Base-by-base conservation (phyloP, 1,140 invertebrate genomes). In the Drosophila ficusphila region DNA sequence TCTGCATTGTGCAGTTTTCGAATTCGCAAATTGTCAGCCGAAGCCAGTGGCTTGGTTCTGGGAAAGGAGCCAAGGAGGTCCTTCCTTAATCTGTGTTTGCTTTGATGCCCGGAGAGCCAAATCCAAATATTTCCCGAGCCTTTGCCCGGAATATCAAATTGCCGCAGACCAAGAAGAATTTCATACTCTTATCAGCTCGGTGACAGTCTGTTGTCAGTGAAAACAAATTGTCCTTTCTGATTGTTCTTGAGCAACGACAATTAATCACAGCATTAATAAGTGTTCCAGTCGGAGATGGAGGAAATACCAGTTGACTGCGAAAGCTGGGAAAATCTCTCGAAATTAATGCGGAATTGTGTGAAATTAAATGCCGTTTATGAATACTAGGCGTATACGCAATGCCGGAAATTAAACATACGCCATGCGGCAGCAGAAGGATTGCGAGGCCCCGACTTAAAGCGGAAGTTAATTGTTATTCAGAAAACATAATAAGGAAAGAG, bases 361-460 rank as follows among this genome's bases (percentile, higher is more conserved):
- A 73, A 73, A 67, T 67, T 67, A 67, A 67, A 51, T 67, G 62
- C 62, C 44, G 44, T n/a, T 65, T 51, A 65, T 65, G 42, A 51
- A 67, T 27, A 74, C 69, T 64, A 73, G 70, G 69, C 61, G 67
- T 86, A 79, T 86, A 68, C 72, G 62, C 76, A 86, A 81, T 76
- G 61, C 72, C 79, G 79, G 81, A 85, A 85, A 85, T 85, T 85
- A 85, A 86, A 81, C 81, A 85, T 85, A 85, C 81, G 72, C 81
- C 61, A 79, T 73, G 47, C 48, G 69, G 61, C 65, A 69, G 31
- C 46, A 54, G 33, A 68, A 54, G 48, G 52, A 54, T 48, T 48
- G 39, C 47, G 19, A 19, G 36, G 29, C 44, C 33, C 54, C 34
- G 62, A 44, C 52, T 71, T 56, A 72, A 74, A 56, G 68, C 79